Evolutionary conservation across 2,888 invertebrate genomes (phyloP), one percentile per base, ranked within the genome.

Genomic region (Perizoma flavofasciatum): DNA sequence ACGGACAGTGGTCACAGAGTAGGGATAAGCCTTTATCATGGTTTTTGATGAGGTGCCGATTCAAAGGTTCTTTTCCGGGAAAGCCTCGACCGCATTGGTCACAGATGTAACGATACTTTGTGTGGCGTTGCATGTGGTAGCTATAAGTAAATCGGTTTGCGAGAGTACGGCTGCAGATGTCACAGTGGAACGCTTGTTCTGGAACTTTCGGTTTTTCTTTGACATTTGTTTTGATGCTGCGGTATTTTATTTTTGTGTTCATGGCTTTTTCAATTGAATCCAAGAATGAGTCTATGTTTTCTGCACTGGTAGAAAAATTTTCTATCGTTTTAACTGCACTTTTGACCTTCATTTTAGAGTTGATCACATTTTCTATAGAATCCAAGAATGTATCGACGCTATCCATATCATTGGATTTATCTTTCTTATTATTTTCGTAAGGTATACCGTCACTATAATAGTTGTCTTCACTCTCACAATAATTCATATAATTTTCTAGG

Each of bases 71-170:
- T 0, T 75, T 67, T 0, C 80, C 75, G 0, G 88, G 81, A 53
- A 84, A 90, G 0, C 85, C 86, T 77, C 85, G 86, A 0, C 84
- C 91, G 10, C 90, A 91, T 2, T 86, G 81, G 54, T 92, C 91
- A 37, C 91, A 92, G 3, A 92, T 89, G 11, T 65, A 89, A 40
- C 74, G 72, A 55, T 77, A 87, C 4, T 80, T 79, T 0, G 71
- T 84, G 49, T 90, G 91, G 1, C 84, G 72, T 69, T 88, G 83
- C 87, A 89, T 88, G 43, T 91, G 91, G 45, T 81, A 75, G 10
- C 79, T 69, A 32, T 80, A 89, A 0, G 89, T 85, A 2, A 72
- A 51, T 5, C 67, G 72, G 44, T 85, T 88, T 0, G 86, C 81
- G 37, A 89, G 68, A 0, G 76, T 72, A 69, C 82, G 86, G 2